phyloP scores from a whole-genome alignment of 2,888 invertebrate species.

The Luperina testacea region DNA sequence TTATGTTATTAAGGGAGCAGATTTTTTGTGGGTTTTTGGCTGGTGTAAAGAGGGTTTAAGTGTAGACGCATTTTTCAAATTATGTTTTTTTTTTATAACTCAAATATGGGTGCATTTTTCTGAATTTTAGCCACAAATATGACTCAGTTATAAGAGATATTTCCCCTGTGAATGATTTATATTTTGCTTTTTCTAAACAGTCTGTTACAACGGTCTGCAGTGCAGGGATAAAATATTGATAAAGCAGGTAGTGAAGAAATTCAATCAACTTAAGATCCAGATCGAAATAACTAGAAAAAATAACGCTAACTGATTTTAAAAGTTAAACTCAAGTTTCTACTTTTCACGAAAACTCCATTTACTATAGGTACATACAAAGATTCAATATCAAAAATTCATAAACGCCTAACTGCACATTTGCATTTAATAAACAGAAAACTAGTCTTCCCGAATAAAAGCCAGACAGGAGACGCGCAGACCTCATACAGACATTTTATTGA shows the following conservation, averaged over 20 bases:
- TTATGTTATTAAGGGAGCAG: constrained; percentile 55
- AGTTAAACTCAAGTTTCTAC: background rate
- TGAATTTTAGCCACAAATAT: background rate
- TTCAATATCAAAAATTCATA: constrained; percentile 38
- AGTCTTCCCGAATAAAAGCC: constrained; percentile 28
- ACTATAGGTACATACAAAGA: background rate
- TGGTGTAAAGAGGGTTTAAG: background rate
- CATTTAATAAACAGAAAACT: constrained; percentile 43
- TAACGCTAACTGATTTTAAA: background rate
- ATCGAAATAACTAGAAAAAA: background rate
- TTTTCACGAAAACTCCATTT: background rate
- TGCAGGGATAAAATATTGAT: background rate
- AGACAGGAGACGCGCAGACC: constrained; percentile 44
- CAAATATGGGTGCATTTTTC: background rate
- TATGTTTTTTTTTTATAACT: background rate
- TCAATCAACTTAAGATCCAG: background rate
- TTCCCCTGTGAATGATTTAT: background rate
- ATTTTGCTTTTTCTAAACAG: no score
- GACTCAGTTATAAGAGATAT: background rate
- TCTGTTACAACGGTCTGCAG: background rate
- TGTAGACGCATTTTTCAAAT: background rate
- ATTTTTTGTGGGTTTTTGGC: constrained; percentile 39
- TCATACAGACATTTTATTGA: constrained; percentile 66
- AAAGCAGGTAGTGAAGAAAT: background rate
- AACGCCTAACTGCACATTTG: constrained; percentile 41